A percentile compares a stretch with the other conserved stretches of the same genome.
Conservation (phyloP, 2,113 vertebrate species). For the Leptobrachium leishanense region DNA sequence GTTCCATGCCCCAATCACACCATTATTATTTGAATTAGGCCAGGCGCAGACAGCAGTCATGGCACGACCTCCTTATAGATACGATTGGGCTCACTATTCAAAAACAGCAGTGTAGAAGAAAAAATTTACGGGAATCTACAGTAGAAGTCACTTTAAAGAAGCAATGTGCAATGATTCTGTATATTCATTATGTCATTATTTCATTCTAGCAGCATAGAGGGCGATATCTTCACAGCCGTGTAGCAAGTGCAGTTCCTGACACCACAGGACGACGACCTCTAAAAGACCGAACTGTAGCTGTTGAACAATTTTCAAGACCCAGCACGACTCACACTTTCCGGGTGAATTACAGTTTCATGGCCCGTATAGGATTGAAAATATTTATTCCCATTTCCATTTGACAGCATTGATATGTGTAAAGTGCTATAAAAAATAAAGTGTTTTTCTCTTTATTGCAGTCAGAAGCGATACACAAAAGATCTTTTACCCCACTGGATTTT, state of each 20-base stretch:
- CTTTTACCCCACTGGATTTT: conserved; percentile 67
- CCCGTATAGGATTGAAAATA: not conserved
- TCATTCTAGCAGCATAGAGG: conserved; percentile 60
- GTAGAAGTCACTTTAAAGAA: no score
- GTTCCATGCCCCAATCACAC: no score
- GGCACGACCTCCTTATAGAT: no score
- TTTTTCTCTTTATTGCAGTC: conserved; percentile 59
- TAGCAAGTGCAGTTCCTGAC: conserved; percentile 64
- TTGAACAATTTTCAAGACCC: conserved; percentile 69
- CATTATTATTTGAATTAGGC: no score
- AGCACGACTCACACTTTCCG: conserved; percentile 74
- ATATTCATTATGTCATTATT: not conserved
- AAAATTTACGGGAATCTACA: no score
- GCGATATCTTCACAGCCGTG: conserved; percentile 54
- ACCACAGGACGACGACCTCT: conserved; percentile 58
- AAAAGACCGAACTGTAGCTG: conserved; percentile 61
- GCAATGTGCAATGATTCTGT: no score
- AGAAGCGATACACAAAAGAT: conserved; percentile 67
- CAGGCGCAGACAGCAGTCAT: no score
- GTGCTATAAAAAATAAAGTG: not conserved
- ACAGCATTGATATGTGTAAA: not conserved
- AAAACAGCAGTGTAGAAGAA: no score
- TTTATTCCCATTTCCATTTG: not conserved
- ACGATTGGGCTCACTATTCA: no score
- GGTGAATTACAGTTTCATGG: conserved; percentile 56